Evolutionary conservation across 2,113 vertebrate species (phyloP).

Genomic region (Tyrannus savana): DNA sequence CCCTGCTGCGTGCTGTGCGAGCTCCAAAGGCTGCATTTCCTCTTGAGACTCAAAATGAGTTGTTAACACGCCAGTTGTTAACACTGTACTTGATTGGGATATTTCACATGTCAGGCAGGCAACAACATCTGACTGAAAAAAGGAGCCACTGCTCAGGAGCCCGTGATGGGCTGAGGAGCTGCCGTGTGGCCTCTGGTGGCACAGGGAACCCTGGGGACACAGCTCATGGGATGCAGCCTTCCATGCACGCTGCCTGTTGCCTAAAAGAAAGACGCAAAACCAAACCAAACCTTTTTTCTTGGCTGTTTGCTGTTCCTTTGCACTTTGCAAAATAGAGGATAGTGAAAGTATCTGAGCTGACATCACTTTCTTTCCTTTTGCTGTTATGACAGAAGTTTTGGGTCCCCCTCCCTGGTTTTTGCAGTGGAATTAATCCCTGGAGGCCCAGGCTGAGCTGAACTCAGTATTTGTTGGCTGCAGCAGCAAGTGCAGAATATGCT

Average conservation of each 20-base stretch:
- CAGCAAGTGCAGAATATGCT: neutral
- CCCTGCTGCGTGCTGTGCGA: accelerated
- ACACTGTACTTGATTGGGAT: neutral
- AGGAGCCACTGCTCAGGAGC: accelerated
- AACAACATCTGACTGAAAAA: neutral
- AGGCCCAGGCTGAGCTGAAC: neutral
- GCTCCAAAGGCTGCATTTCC: neutral
- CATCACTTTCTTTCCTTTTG: neutral
- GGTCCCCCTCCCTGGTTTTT: neutral
- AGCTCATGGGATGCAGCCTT: neutral
- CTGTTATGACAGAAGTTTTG: neutral
- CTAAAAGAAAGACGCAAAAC: neutral
- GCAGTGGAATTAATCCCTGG: neutral
- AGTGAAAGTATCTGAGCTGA: neutral
- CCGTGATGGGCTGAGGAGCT: accelerated
- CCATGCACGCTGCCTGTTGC: neutral
- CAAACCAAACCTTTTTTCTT: neutral
- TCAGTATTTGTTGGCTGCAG: neutral
- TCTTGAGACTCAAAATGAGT: neutral
- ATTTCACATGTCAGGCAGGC: neutral
- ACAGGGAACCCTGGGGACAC: accelerated
- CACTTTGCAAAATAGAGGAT: neutral
- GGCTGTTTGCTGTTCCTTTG: neutral
- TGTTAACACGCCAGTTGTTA: neutral
- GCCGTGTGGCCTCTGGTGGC: accelerated